phyloP scores from a whole-genome alignment of 1,140 invertebrate species.

The Drosophila funebris region DNA sequence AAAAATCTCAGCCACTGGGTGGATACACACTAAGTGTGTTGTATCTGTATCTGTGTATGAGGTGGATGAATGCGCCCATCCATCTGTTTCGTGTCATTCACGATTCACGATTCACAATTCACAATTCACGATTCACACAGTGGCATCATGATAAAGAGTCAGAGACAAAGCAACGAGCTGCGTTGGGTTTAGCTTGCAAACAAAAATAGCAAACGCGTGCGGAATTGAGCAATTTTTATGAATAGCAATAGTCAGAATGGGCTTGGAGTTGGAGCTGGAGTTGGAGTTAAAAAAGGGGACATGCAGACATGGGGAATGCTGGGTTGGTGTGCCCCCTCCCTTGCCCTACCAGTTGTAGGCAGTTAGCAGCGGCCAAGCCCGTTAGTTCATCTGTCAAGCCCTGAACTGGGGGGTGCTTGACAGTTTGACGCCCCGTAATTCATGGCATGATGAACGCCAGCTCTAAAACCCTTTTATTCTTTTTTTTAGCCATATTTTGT shows the following conservation, averaged over 20 bases:
- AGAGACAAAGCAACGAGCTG: constrained; percentile 4
- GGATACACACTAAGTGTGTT: neutral
- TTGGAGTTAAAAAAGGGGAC: neutral
- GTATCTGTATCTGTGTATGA: neutral
- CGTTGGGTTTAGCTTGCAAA: constrained; percentile 14
- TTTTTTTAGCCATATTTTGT: constrained; percentile 18
- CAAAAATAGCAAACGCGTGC: constrained; percentile 73
- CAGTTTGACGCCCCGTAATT: constrained; percentile 78
- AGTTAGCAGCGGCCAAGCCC: constrained; percentile 24
- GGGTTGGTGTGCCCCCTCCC: neutral
- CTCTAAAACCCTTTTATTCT: constrained; percentile 47
- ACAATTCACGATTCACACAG: constrained; percentile 15
- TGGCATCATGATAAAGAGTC: constrained; percentile 29
- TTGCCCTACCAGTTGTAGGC: constrained; percentile 14
- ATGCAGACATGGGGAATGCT: neutral
- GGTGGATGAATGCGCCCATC: constrained; percentile 29
- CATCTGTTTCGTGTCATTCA: constrained; percentile 48
- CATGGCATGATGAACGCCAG: constrained; percentile 72
- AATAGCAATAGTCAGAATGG: constrained; percentile 66
- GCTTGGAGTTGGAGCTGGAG: neutral
- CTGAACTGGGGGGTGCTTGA: constrained; percentile 51
- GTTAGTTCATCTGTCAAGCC: constrained; percentile 71
- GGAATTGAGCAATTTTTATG: constrained; percentile 77
- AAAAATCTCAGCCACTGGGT: constrained; percentile 50
- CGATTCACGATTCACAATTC: constrained; percentile 20